Percentiles rank a stretch among this genome's conserved stretches.
These are phyloP conservation scores for Hyles vespertilio DNA, from an alignment of 1,140 invertebrate genomes.

Conservation along the genomic window DNA sequence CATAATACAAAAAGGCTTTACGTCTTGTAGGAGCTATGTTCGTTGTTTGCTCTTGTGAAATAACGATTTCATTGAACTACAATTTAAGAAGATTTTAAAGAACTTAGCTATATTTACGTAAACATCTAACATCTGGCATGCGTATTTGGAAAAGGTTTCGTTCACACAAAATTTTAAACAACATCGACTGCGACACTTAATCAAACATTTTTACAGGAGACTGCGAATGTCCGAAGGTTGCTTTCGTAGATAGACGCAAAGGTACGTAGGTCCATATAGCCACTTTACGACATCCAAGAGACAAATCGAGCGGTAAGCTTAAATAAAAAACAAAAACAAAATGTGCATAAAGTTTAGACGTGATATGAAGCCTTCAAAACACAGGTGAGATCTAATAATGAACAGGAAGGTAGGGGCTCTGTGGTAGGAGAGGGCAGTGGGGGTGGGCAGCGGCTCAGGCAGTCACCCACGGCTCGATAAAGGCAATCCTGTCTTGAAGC, in stretches of 20 bases:
- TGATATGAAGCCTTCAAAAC: conserved; percentile 47
- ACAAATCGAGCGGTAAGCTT: conserved; percentile 54
- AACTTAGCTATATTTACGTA: conserved; percentile 11
- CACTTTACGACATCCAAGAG: conserved; percentile 43
- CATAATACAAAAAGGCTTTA: too few relatives aligned
- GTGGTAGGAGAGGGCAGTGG: conserved; percentile 47
- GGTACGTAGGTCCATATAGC: conserved; percentile 7
- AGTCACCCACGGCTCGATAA: conserved; percentile 70
- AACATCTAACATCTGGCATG: conserved; percentile 62
- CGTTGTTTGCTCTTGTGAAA: background rate
- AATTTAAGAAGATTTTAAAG: too few relatives aligned
- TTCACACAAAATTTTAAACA: background rate
- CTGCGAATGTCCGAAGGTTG: conserved; percentile 20
- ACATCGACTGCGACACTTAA: background rate
- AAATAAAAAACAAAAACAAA: conserved; percentile 40
- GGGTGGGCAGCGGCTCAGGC: conserved; percentile 49
- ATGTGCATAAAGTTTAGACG: conserved; percentile 47
- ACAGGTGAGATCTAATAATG: conserved; percentile 49
- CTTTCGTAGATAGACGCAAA: conserved; percentile 26
- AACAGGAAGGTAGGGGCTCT: conserved; percentile 48
- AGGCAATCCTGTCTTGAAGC: conserved; percentile 58
- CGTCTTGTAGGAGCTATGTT: conserved; percentile 6
- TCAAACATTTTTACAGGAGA: background rate
- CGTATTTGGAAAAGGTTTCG: conserved; percentile 23
- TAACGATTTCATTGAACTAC: background rate